Percentiles rank a stretch among this genome's conserved stretches.
These are phyloP conservation scores for Myripristis murdjan DNA, from an alignment of 2,797 vertebrate species.

Conservation along the genomic window DNA sequence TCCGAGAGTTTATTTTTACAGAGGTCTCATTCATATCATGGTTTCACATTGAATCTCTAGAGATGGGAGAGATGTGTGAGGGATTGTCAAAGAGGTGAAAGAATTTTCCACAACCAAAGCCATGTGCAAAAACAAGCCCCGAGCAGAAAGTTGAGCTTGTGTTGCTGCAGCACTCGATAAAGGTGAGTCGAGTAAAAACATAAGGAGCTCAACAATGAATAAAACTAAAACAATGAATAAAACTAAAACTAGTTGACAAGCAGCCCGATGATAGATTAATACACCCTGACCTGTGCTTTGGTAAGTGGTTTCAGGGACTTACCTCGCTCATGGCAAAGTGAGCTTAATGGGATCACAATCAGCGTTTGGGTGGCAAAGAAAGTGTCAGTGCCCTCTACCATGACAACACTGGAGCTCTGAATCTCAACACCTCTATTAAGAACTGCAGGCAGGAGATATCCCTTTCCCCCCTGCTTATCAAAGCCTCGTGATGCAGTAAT, in stretches of 20 bases:
- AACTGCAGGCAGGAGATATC: slow-evolving; percentile 38
- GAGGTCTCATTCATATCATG: slow-evolving; percentile 69
- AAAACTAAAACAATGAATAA: no score
- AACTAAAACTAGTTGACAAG: not conserved
- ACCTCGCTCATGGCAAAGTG: slow-evolving; percentile 70
- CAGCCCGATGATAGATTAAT: not conserved
- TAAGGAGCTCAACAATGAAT: slow-evolving; percentile 13
- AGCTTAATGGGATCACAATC: slow-evolving; percentile 44
- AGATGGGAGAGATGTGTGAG: slow-evolving; percentile 71
- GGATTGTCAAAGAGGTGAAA: slow-evolving; percentile 73
- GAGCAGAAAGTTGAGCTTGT: not conserved
- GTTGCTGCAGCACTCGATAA: not conserved
- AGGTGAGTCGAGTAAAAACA: slow-evolving; percentile 15
- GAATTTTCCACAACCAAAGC: slow-evolving; percentile 68
- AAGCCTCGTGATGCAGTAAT: slow-evolving; percentile 69
- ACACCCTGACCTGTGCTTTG: not conserved
- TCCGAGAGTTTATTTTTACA: slow-evolving; percentile 70
- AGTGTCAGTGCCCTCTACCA: slow-evolving; percentile 37
- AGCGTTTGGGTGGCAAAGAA: slow-evolving; percentile 23
- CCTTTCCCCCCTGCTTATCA: slow-evolving; percentile 58
- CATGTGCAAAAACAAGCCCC: slow-evolving; percentile 61
- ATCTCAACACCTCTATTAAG: slow-evolving; percentile 58
- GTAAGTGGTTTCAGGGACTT: slow-evolving; percentile 49
- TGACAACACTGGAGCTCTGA: slow-evolving; percentile 49
- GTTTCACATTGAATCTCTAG: slow-evolving; percentile 73